phyloP scores from a whole-genome alignment of 2,797 vertebrate genomes.

The Anas georgica region DNA sequence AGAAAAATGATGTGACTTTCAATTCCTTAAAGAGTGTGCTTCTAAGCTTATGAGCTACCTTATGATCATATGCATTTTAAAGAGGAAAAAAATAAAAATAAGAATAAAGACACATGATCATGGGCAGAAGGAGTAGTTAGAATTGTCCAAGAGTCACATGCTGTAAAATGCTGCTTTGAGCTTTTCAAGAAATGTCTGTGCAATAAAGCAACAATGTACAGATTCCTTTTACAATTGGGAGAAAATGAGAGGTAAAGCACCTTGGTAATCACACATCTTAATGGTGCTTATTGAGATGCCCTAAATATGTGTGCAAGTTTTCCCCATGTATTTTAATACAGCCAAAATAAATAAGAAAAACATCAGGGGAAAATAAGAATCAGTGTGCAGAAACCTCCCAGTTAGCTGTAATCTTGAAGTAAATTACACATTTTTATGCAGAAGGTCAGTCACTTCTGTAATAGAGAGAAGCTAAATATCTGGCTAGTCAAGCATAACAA shows the following conservation, averaged over 20 bases:
- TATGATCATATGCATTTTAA: not conserved
- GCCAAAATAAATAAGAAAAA: not conserved
- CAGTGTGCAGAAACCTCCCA: not conserved
- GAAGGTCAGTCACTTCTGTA: not conserved
- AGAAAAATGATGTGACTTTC: not conserved
- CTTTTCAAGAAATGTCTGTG: not conserved
- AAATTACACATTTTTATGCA: conserved; percentile 31
- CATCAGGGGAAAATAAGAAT: not conserved
- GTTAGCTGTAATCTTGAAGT: not conserved
- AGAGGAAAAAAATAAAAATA: too few species aligned
- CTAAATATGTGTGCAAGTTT: not conserved
- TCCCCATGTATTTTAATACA: not conserved
- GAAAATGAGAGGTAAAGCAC: not conserved
- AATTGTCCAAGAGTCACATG: not conserved
- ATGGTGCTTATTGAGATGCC: not conserved
- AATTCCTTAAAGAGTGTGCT: not conserved
- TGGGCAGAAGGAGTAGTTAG: not conserved
- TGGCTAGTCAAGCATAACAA: conserved; percentile 13
- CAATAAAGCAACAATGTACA: not conserved
- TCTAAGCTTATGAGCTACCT: not conserved
- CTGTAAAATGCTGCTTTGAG: not conserved
- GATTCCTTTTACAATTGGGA: not conserved
- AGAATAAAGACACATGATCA: too few species aligned
- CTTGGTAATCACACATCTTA: not conserved
- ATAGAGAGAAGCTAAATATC: conserved; percentile 1